Base-by-base conservation (phyloP, 2,113 vertebrate species). In the Hippocampus abdominalis region DNA sequence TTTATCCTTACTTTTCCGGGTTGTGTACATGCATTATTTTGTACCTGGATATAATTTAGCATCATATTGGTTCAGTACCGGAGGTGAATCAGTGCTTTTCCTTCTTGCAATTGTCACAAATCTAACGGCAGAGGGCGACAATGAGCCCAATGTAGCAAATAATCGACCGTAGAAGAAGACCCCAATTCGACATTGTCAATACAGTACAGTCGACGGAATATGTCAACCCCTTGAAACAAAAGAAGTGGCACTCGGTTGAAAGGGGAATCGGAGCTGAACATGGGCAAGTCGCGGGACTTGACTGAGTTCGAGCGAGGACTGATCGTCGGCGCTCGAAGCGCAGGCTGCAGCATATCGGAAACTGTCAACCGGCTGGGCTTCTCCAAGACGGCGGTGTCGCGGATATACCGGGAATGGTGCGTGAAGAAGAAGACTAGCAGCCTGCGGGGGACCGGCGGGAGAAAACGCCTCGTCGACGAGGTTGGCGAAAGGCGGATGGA, bases 221-320 rank as follows among this genome's bases (percentile, higher is more conserved):
- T 46, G 42, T 3, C 27, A 8, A 7, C 27, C 15, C 23, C 8
- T 64, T 18, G 8, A 64, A 59, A 59, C 25, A 59, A 61, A 36
- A 39, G 32, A 64, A 4, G n/a, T 23, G 12, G 4, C 4, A 42
- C 5, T 25, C 1, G 62, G 23, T 44, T 25, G 7, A 32, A 57
- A 13, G 12, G 39, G 39, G n/a, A 42, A 4, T n/a, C 5, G 16
- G 16, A 21, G 7, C 40, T 4, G 23, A 46, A 27, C 42, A 83
- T 83, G 77, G 81, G 77, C 27, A 83, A 83, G 67, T 70, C 66
- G 11, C 74, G 66, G 11, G 81, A 83, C 39, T 27, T 83, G 15
- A 83, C 61, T 11, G 81, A 77, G 46, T 80, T 80, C 16, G 71
- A 80, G 23, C 74, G 81, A 36, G 81, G 81, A 0, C 74, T 70